Evolutionary conservation across 2,888 invertebrate species (phyloP).

Genomic region (Linnaemya tessellans): DNA sequence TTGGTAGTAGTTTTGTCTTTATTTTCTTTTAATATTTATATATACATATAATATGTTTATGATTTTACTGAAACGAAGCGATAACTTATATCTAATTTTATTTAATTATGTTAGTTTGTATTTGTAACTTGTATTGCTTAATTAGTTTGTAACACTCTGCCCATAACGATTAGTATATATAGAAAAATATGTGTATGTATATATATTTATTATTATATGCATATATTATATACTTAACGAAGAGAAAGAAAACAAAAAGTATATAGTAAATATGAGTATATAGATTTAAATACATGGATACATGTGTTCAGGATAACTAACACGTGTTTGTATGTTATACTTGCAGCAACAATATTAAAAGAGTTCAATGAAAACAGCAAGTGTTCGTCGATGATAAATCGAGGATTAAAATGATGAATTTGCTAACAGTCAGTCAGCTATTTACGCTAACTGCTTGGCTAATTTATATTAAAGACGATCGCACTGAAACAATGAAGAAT

Average conservation of each 20-base stretch:
- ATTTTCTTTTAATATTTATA: conserved; percentile 43
- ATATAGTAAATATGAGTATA: no score
- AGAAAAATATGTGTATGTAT: conserved; percentile 34
- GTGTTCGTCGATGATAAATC: conserved; percentile 31
- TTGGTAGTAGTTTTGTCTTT: conserved; percentile 43
- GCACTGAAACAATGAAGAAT: neutral
- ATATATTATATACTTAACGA: conserved; percentile 37
- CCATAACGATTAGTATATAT: conserved; percentile 43
- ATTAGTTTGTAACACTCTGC: conserved; percentile 66
- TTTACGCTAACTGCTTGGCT: neutral
- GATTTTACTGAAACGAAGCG: conserved; percentile 55
- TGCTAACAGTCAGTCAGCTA: conserved; percentile 20
- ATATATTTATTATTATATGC: conserved; percentile 45
- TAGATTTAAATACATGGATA: conserved; percentile 6
- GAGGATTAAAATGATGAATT: conserved; percentile 20
- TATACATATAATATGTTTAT: conserved; percentile 41
- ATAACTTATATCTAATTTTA: conserved; percentile 67
- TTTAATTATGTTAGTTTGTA: conserved; percentile 70
- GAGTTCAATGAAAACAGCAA: conserved; percentile 39
- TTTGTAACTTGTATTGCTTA: conserved; percentile 67
- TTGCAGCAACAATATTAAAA: conserved; percentile 26
- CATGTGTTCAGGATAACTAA: conserved; percentile 37
- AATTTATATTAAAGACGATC: neutral
- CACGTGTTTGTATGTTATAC: conserved; percentile 34
- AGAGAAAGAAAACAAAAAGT: conserved; percentile 36